Percentiles rank a stretch among this genome's conserved stretches.
Evolutionary conservation across 2,797 vertebrate species (phyloP).

Genomic region (Dicrostonyx torquatus): DNA sequence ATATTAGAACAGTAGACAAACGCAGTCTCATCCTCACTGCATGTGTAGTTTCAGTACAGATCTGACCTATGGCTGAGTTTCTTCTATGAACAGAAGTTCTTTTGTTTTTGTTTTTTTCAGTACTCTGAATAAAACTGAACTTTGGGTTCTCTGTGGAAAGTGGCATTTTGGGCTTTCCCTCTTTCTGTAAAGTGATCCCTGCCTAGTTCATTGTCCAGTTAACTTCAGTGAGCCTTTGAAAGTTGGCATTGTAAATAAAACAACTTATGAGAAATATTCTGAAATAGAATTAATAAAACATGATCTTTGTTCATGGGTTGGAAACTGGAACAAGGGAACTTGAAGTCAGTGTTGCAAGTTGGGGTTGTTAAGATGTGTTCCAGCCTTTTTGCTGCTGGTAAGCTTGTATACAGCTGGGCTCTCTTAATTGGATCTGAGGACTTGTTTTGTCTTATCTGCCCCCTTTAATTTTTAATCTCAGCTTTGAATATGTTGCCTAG

Average conservation of each 20-base stretch:
- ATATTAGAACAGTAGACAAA: slow-evolving; percentile 95
- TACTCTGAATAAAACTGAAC: slow-evolving; percentile 86
- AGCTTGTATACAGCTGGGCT: neutral
- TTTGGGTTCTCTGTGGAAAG: slow-evolving; percentile 85
- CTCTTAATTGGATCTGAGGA: slow-evolving; percentile 57
- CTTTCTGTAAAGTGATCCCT: slow-evolving; percentile 76
- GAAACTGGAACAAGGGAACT: slow-evolving; percentile 65
- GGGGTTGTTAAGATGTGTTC: slow-evolving; percentile 60
- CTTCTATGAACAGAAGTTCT: slow-evolving; percentile 85
- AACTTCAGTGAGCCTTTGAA: slow-evolving; percentile 72
- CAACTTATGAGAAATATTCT: slow-evolving; percentile 78
- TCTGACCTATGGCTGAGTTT: slow-evolving; percentile 85
- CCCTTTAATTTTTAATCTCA: slow-evolving; percentile 51
- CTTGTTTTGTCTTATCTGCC: neutral
- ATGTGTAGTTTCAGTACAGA: slow-evolving; percentile 90
- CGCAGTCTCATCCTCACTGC: slow-evolving; percentile 91
- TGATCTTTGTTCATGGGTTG: slow-evolving; percentile 80
- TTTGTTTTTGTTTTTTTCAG: slow-evolving; percentile 78
- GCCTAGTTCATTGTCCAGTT: slow-evolving; percentile 77
- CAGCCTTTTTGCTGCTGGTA: slow-evolving; percentile 23
- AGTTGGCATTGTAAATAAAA: slow-evolving; percentile 86
- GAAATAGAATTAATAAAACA: slow-evolving; percentile 78
- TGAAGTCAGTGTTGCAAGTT: slow-evolving; percentile 70
- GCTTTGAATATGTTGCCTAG: slow-evolving; percentile 67
- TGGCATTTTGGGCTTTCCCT: slow-evolving; percentile 82